Evolutionary conservation across 2,888 invertebrate genomes (phyloP).

Genomic region (Smittia sp.): DNA sequence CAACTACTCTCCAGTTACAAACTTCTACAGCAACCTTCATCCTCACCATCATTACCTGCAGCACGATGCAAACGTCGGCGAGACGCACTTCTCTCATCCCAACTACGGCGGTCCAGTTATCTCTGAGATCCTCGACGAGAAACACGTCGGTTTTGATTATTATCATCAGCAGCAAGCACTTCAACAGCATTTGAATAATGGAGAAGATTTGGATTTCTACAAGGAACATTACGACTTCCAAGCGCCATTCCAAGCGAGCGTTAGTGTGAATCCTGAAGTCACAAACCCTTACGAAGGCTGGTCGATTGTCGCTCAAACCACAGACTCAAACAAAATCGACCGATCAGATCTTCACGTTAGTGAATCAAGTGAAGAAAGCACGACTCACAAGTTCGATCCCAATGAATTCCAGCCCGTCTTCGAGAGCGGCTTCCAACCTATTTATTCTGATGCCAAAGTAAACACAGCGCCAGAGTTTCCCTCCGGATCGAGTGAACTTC

Average conservation of each 20-base stretch:
- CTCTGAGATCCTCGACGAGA: constrained; percentile 54
- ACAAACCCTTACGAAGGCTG: constrained; percentile 60
- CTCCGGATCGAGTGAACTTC: constrained; percentile 21
- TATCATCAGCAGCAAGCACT: constrained; percentile 44
- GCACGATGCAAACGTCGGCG: constrained; percentile 26
- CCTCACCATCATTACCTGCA: constrained; percentile 43
- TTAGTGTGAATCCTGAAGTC: constrained; percentile 57
- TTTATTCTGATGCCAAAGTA: constrained; percentile 54
- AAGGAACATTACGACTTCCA: constrained; percentile 56
- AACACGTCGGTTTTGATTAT: constrained; percentile 49
- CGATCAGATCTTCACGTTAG: constrained; percentile 47
- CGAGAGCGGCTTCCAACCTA: constrained; percentile 67
- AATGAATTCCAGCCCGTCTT: constrained; percentile 68
- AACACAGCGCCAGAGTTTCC: constrained; percentile 16
- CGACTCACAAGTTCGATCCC: constrained; percentile 59
- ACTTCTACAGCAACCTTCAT: constrained; percentile 43
- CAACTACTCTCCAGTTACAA: constrained; percentile 44
- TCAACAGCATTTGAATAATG: constrained; percentile 5
- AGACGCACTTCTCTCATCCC: constrained; percentile 52
- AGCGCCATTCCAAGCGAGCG: constrained; percentile 68
- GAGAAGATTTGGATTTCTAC: constrained; percentile 35
- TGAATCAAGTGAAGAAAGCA: constrained; percentile 46
- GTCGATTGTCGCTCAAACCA: constrained; percentile 56
- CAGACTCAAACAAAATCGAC: constrained; percentile 51
- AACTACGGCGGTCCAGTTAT: constrained; percentile 56